phyloP scores from a whole-genome alignment of 2,797 vertebrate species.

The Kryptopterus vitreolus region DNA sequence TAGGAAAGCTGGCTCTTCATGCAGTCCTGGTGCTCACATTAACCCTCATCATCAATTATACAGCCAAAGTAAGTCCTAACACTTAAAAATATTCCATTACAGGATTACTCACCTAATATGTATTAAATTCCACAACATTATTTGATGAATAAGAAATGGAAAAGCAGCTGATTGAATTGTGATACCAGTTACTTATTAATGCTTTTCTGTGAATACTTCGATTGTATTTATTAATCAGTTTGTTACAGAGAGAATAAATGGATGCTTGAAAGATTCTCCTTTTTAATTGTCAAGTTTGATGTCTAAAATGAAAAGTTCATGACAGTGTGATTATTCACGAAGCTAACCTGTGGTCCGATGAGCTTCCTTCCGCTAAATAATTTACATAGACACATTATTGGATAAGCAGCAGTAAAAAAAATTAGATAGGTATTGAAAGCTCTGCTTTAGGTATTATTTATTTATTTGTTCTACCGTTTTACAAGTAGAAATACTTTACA shows the following conservation, averaged over 20 bases:
- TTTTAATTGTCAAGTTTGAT: neutral
- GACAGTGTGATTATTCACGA: neutral
- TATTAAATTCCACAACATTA: neutral
- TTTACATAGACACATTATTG: neutral
- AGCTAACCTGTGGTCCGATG: neutral
- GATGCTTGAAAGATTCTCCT: neutral
- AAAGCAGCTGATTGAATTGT: neutral
- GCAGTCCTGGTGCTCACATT: constrained; percentile 79
- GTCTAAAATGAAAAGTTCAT: neutral
- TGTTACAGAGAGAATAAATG: no score
- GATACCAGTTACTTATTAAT: neutral
- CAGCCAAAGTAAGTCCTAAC: constrained; percentile 80
- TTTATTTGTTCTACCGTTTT: neutral
- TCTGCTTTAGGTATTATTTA: neutral
- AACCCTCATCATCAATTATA: constrained; percentile 84
- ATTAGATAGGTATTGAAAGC: neutral
- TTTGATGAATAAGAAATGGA: neutral
- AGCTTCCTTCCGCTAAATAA: neutral
- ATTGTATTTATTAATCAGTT: neutral
- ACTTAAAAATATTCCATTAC: constrained; percentile 16
- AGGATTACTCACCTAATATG: neutral
- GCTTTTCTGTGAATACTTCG: neutral
- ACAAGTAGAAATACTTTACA: neutral
- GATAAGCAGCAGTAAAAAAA: neutral
- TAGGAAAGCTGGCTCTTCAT: constrained; percentile 84